Base-by-base conservation (phyloP, 2,113 vertebrate species). In the Cynocephalus volans region DNA sequence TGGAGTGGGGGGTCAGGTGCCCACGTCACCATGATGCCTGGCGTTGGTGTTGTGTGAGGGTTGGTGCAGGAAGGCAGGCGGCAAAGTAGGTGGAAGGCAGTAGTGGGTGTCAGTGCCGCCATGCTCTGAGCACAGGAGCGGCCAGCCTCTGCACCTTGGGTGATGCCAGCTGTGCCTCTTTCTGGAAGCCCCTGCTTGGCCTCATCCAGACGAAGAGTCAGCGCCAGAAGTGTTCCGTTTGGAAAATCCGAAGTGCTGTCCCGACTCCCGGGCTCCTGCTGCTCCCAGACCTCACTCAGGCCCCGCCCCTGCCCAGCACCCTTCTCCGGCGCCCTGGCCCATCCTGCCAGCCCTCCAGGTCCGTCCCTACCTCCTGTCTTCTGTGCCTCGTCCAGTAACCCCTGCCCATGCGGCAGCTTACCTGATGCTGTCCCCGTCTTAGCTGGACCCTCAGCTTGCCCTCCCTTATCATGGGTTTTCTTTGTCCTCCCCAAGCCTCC, bases 71-170 rank as follows among this genome's bases (percentile, higher is more conserved):
- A 0, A 1, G 1, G 15, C 31, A 28, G 83, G 36, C 26, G 3
- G 62, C 54, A 73, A 33, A 54, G 60, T 23, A 73, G 31, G 28
- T 73, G 52, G 15, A 65, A 41, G 62, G 41, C 24, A 11, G 33
- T 21, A 75, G 7, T 52, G 24, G n/a, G n/a, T 56, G 1, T 24
- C 36, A 3, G 7, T 1, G 21, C 75, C 17, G 52, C 76, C 36
- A 72, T 41, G 19, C 50, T 79, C 10, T 31, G 31, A 21, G 10
- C 28, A 24, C 17, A 28, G 56, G 6, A 52, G 17, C 52, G 54
- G 1, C 0, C 50, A 28, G 21, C 48, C n/a, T 52, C 28, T 0
- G 5, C 26, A 15, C 64, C n/a, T 33, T 26, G 52, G 19, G 6
- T 67, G 72, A 21, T 14, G 18, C 23, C 19, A 15, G 5, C 21